Base-by-base conservation (phyloP, 2,113 vertebrate genomes). In the Aldabrachelys gigantea region DNA sequence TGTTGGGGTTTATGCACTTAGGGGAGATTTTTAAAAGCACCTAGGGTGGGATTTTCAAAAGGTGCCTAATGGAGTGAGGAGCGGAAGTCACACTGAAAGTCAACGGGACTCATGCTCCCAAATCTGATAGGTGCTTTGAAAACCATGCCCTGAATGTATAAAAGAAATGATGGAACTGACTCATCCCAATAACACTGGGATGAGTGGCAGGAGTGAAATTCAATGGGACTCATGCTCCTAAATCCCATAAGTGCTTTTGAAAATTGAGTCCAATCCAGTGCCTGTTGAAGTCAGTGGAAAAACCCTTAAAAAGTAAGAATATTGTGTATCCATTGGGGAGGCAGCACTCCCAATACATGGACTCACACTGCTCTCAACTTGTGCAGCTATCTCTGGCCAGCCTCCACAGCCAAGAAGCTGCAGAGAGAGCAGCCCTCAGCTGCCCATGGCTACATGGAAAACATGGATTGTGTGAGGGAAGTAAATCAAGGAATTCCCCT, bases 1-100 rank as follows among this genome's bases (percentile, higher is more conserved):
- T 54, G 59, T 88, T 0, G 0, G 17, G 0, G 22, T 91, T 13
- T 6, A 50, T 49, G 27, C 14, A 6, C 3, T 1, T 0, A 75
- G 31, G 62, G 78, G 27, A 62, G 25, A 78, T 9, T 85, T 95
- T 82, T 62, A 41, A 65, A 87, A 92, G 54, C 24, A n/a, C 19
- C 54, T 16, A 38, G 49, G 29, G 25, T 38, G 35, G 54, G 12
- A 90, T 69, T 86, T 12, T 82, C 65, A 56, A 87, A n/a, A 89
- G 25, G 1, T 89, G 89, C 85, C 85, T 78, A 69, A 78, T 89
- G 80, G 88, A 21, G 22, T 0, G 89, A 38, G 22, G 79, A 82
- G 76, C 3, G 1, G 11, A 69, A 2, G 4, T 38, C 35, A 72
- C 93, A 41, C 65, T 92, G 78, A 86, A 57, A 78, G 38, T 13